phyloP scores from a whole-genome alignment of 2,113 vertebrate genomes.

The Aleadryas rufinucha region DNA sequence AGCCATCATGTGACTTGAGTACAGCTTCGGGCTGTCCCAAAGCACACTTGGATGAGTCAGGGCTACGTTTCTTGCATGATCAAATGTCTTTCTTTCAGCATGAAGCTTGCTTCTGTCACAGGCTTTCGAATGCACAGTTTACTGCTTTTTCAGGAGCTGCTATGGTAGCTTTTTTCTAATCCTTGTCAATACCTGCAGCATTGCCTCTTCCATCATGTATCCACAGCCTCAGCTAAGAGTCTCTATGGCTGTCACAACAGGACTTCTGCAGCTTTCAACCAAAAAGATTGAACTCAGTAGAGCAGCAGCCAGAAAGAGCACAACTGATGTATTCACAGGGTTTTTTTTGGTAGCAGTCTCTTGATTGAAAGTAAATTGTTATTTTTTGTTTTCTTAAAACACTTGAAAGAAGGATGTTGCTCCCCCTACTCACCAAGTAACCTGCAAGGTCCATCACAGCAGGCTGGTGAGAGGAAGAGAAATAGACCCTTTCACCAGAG shows the following conservation, averaged over 20 bases:
- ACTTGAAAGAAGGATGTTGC: not conserved
- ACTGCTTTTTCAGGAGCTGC: not conserved
- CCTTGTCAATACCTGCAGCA: not conserved
- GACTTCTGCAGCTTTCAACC: not conserved
- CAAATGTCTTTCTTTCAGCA: not conserved
- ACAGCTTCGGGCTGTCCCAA: not conserved
- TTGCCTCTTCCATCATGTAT: not conserved
- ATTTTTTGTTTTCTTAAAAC: not conserved
- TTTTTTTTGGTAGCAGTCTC: not conserved
- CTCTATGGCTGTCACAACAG: not conserved
- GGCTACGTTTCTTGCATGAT: not conserved
- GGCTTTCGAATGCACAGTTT: not conserved
- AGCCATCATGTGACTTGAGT: not conserved
- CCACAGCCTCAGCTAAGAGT: not conserved
- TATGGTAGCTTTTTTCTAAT: not conserved
- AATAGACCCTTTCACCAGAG: not conserved
- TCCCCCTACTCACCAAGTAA: not conserved
- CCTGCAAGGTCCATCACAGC: not conserved
- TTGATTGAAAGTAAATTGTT: not conserved
- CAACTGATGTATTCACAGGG: not conserved
- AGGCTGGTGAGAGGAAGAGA: not conserved
- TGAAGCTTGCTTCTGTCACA: not conserved
- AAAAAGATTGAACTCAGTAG: not conserved
- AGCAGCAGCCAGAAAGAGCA: not conserved
- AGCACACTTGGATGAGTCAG: conserved; percentile 17